Conservation (phyloP, 2,113 vertebrate genomes). For the Crotalus helleri region DNA sequence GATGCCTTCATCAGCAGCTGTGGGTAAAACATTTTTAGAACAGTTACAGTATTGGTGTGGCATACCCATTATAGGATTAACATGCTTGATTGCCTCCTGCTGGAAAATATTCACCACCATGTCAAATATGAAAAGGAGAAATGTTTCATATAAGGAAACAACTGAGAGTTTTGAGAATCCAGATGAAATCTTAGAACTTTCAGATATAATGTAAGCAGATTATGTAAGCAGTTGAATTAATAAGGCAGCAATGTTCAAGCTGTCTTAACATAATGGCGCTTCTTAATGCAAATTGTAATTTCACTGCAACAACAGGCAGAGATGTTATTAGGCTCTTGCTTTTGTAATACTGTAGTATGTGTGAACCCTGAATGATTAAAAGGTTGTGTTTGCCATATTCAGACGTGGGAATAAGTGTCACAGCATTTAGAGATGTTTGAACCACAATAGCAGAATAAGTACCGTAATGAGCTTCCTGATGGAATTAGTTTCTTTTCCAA, state of each 20-base stretch:
- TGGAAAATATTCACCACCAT: background rate
- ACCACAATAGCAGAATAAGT: conserved; percentile 20
- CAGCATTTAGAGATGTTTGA: conserved; percentile 18
- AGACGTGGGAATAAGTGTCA: background rate
- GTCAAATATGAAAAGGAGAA: background rate
- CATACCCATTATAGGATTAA: background rate
- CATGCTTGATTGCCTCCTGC: background rate
- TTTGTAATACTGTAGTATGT: background rate
- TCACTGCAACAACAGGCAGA: conserved; percentile 5
- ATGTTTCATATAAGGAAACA: too few species aligned
- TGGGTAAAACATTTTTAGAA: background rate
- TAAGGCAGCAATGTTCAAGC: background rate
- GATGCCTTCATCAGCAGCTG: background rate
- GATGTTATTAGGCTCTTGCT: background rate
- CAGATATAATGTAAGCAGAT: background rate
- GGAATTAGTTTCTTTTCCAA: conserved; percentile 29
- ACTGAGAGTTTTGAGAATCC: background rate
- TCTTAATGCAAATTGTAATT: background rate
- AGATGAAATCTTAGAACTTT: background rate
- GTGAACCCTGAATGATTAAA: background rate
- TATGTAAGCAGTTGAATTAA: background rate
- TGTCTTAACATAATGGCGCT: background rate
- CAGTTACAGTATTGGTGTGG: background rate
- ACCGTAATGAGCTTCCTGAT: conserved; percentile 36
- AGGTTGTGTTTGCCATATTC: background rate